Evolutionary conservation across 2,888 invertebrate genomes (phyloP), one percentile per base, ranked within the genome.

Genomic region (Seira ritae): DNA sequence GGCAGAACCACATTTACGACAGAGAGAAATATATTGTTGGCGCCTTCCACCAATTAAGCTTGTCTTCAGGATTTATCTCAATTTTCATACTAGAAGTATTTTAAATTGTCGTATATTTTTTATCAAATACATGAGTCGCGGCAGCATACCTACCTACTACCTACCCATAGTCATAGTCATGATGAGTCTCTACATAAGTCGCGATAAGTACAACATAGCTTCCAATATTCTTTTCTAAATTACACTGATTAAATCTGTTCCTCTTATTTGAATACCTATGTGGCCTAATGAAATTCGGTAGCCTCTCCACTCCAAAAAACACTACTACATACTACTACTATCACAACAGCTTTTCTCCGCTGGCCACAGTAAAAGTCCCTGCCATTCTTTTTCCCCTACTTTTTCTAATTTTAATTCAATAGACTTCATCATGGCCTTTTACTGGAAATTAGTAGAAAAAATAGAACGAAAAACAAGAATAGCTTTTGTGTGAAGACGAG

Each of bases 401-500:
- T 42, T 42, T 42, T 42, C 42, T n/a, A n/a, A 42, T 42, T 42
- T 42, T 42, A 42, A 42, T 42, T 42, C 42, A 42, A 42, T 12
- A 42, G 42, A 42, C n/a, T n/a, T n/a, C n/a, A n/a, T n/a, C n/a
- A n/a, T n/a, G n/a, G n/a, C n/a, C n/a, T n/a, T n/a, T n/a, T n/a
- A n/a, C n/a, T n/a, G n/a, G n/a, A 42, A 42, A 42, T 42, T 42
- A 42, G 42, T 42, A 12, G 60, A 73, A 24, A 37, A 60, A 62
- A 60, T 73, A 62, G 73, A 73, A 62, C n/a, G n/a, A n/a, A n/a
- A n/a, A n/a, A n/a, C n/a, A n/a, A n/a, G n/a, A n/a, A n/a, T n/a
- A n/a, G n/a, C n/a, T n/a, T n/a, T n/a, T n/a, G n/a, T n/a, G n/a
- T n/a, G n/a, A n/a, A n/a, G n/a, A n/a, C n/a, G n/a, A n/a, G n/a